phyloP scores from a whole-genome alignment of 2,797 vertebrate species.

The Chaetophractus vellerosus region DNA sequence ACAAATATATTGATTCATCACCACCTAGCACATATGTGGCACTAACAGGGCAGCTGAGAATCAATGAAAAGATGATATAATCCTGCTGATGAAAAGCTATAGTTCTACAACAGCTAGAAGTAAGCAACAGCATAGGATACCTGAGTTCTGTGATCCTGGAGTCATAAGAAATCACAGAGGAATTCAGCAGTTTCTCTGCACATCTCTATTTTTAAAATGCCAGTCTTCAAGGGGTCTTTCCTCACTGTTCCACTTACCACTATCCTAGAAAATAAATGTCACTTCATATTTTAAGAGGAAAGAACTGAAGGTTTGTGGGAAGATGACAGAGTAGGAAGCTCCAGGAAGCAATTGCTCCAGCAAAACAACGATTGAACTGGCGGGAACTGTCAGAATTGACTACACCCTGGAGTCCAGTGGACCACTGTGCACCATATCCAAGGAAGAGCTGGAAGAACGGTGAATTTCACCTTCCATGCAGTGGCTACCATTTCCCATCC shows the following conservation, averaged over 20 bases:
- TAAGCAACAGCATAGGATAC: not conserved
- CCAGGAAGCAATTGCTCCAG: no score
- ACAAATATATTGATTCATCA: not conserved
- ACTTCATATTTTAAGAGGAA: constrained; percentile 20
- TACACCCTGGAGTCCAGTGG: no score
- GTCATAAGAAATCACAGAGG: not conserved
- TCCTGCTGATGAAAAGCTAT: not conserved
- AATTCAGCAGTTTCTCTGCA: not conserved
- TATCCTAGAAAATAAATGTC: constrained; percentile 17
- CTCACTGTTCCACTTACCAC: not conserved
- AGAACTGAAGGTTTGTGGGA: not conserved
- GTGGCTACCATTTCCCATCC: no score
- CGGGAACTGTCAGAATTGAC: no score
- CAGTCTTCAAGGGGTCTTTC: not conserved
- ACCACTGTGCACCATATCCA: no score
- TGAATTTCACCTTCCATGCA: no score
- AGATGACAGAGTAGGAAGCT: no score
- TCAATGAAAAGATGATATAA: not conserved
- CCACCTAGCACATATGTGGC: not conserved
- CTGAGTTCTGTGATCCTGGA: not conserved
- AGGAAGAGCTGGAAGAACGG: no score
- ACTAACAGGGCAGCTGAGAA: not conserved
- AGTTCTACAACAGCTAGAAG: not conserved
- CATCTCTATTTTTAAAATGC: not conserved
- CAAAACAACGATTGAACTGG: no score